Conservation (phyloP, 2,888 invertebrate genomes). For the Neoitamus cyanurus region DNA sequence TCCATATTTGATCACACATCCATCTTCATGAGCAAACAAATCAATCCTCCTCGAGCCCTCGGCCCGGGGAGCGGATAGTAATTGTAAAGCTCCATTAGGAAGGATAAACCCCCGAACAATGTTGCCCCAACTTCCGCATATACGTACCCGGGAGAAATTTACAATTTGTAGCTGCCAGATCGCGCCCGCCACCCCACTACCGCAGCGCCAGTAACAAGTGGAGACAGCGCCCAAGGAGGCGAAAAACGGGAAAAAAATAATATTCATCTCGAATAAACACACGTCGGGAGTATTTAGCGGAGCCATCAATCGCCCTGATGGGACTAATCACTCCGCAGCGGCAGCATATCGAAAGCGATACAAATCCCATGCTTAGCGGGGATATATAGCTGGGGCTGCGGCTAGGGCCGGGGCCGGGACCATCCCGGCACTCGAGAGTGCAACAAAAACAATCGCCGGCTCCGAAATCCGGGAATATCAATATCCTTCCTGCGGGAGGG, state of each 20-base stretch:
- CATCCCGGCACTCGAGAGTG: background rate
- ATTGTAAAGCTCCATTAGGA: conserved; percentile 42
- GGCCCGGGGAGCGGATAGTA: background rate
- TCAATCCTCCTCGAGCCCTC: conserved; percentile 31
- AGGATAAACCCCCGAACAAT: conserved; percentile 34
- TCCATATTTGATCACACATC: conserved; percentile 43
- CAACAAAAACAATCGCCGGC: conserved; percentile 30
- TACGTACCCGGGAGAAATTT: conserved; percentile 7
- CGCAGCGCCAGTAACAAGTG: background rate
- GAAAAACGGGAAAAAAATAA: conserved; percentile 16
- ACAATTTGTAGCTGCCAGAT: conserved; percentile 29
- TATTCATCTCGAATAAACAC: conserved; percentile 39
- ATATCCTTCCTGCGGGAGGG: conserved; percentile 24
- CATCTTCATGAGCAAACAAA: conserved; percentile 41
- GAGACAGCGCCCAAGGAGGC: background rate
- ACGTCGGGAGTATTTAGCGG: conserved; percentile 37
- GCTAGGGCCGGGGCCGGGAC: background rate
- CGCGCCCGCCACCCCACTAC: background rate
- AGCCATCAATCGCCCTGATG: conserved; percentile 26
- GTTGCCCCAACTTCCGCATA: background rate
- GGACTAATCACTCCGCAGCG: conserved; percentile 14
- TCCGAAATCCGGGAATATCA: conserved; percentile 39
- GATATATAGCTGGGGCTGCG: background rate
- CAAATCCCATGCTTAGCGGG: background rate
- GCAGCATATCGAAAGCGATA: conserved; percentile 18